Percentiles rank a stretch among this genome's conserved stretches.
These are phyloP conservation scores for Rhopilema esculentum DNA, from an alignment of 30 jellyfish, hydroid and myxozoan genomes.

Conservation along the genomic window DNA sequence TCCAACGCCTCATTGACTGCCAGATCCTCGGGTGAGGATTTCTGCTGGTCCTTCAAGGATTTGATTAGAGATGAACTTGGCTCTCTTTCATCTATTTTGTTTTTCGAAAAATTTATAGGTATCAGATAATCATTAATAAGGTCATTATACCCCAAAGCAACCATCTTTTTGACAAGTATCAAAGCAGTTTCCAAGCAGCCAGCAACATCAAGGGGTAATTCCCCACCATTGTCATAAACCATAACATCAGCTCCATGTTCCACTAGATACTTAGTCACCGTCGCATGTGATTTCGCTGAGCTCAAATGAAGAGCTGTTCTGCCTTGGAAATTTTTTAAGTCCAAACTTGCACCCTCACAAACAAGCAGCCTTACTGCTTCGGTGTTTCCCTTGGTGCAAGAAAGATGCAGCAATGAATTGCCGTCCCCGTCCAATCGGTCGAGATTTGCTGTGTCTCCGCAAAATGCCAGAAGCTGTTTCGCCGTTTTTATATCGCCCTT, in stretches of 20 bases:
- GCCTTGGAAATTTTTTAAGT: slow-evolving; percentile 37
- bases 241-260: slow-evolving; percentile 71
- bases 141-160: slow-evolving; percentile 54
- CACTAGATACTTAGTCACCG: slow-evolving; percentile 38
- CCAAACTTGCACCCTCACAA: slow-evolving; percentile 56
- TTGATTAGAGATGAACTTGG: slow-evolving; percentile 9
- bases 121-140: slow-evolving; percentile 38
- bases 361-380: slow-evolving; percentile 40
- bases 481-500: slow-evolving; percentile 52
- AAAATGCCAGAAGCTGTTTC: slow-evolving; percentile 31
- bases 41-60: neutral
- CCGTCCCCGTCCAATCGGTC: slow-evolving; percentile 57
- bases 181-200: slow-evolving; percentile 37
- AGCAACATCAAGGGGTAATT: slow-evolving; percentile 72
- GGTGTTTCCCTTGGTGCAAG: slow-evolving; percentile 59
- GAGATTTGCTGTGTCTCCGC: slow-evolving; percentile 32
- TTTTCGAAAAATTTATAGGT: slow-evolving; percentile 41
- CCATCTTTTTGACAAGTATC: slow-evolving; percentile 64
- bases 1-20: neutral
- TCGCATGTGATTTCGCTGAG: slow-evolving; percentile 34
- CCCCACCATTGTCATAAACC: slow-evolving; percentile 46
- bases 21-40: neutral
- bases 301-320: slow-evolving; percentile 62
- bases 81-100: slow-evolving; percentile 2
- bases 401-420: slow-evolving; percentile 35